These are phyloP conservation scores for Petaurus breviceps DNA, from an alignment of 2,113 vertebrate species.

Conservation along the genomic window DNA sequence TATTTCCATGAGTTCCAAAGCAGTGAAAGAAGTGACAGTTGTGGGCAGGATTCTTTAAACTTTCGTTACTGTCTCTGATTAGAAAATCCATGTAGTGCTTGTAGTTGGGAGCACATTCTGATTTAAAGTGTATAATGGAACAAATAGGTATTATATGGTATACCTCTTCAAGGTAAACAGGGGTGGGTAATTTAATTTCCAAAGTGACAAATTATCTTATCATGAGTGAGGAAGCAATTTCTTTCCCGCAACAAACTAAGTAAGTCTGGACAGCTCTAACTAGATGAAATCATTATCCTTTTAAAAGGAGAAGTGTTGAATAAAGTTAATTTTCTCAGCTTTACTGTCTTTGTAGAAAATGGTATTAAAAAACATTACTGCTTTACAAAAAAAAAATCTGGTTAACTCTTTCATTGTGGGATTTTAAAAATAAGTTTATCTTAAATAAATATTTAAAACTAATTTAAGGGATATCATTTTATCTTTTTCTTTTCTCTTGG, in stretches of 20 bases:
- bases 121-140: slow-evolving; percentile 78
- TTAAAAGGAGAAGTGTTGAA: slow-evolving; percentile 79
- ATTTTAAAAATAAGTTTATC: neutral
- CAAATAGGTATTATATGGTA: slow-evolving; percentile 80
- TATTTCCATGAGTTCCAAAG: slow-evolving; percentile 60
- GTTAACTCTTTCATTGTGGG: slow-evolving; percentile 67
- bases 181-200: slow-evolving; percentile 85
- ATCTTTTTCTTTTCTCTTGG: neutral
- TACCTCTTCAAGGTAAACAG: slow-evolving; percentile 80
- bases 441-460: neutral
- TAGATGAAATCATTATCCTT: slow-evolving; percentile 84
- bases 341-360: slow-evolving; percentile 72
- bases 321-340: slow-evolving; percentile 82
- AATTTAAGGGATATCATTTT: neutral
- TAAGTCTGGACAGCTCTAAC: slow-evolving; percentile 82
- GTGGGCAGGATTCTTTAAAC: slow-evolving; percentile 62
- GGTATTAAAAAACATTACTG: slow-evolving; percentile 68
- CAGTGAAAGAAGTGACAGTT: slow-evolving; percentile 64
- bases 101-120: slow-evolving; percentile 71
- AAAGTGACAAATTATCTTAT: slow-evolving; percentile 85
- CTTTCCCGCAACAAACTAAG: slow-evolving; percentile 83
- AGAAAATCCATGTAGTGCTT: slow-evolving; percentile 65
- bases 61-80: slow-evolving; percentile 77
- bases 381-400: slow-evolving; percentile 59
- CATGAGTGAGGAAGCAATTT: slow-evolving; percentile 82